phyloP scores from a whole-genome alignment of 2,113 vertebrate genomes.

The Scytalopus superciliaris region DNA sequence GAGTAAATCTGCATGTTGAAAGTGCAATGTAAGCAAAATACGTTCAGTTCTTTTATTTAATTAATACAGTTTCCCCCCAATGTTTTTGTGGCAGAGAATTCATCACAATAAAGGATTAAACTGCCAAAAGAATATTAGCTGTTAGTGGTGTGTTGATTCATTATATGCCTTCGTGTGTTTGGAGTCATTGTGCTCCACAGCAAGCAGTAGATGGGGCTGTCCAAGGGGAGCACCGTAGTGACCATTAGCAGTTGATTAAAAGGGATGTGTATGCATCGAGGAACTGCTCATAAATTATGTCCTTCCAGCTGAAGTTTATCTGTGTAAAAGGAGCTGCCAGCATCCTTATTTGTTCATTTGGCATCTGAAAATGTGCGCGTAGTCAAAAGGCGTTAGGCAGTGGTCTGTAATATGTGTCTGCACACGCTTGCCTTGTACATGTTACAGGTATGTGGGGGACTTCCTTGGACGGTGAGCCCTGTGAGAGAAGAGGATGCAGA shows the following conservation, averaged over 20 bases:
- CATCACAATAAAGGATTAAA: conserved; percentile 44
- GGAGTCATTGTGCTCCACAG: not conserved
- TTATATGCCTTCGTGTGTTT: not conserved
- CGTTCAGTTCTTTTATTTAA: not conserved
- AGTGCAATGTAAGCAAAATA: conserved; percentile 20
- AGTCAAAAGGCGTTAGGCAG: not conserved
- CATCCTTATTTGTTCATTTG: not conserved
- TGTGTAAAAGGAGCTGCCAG: not conserved
- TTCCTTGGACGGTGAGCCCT: rapidly evolving
- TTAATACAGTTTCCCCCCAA: not conserved
- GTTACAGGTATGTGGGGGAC: not conserved
- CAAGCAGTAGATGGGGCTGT: conserved; percentile 14
- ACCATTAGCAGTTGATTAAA: conserved; percentile 53
- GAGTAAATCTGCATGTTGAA: not conserved
- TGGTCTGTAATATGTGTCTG: not conserved
- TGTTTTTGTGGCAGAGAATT: conserved; percentile 32
- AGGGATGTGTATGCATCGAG: conserved; percentile 16
- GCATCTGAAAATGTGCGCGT: not conserved
- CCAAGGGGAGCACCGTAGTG: not conserved
- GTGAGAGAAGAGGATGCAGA: not conserved
- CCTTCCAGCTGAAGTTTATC: conserved; percentile 36
- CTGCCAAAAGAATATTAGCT: conserved; percentile 47
- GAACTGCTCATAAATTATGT: conserved; percentile 32
- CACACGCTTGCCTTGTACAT: rapidly evolving
- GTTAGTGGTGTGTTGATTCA: conserved; percentile 31